phyloP scores from a whole-genome alignment of 1,140 invertebrate genomes.

The Calliopsis andreniformis region DNA sequence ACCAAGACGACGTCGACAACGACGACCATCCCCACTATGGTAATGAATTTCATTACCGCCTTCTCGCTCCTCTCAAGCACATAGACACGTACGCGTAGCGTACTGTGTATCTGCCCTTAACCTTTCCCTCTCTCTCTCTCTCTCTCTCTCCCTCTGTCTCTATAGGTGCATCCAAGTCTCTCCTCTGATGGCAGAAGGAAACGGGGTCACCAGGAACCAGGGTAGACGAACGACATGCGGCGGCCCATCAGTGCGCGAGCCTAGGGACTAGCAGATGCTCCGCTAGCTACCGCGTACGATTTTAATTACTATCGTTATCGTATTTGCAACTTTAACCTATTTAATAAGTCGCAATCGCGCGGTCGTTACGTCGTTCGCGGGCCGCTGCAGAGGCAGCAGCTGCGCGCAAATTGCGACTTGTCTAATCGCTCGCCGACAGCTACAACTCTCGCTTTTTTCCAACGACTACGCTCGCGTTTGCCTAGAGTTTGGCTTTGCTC shows the following conservation, averaged over 20 bases:
- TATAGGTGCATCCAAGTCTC: neutral
- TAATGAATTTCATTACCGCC: slow-evolving; percentile 75
- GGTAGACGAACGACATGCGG: slow-evolving; percentile 31
- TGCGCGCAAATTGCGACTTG: slow-evolving; percentile 23
- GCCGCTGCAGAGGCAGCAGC: slow-evolving; percentile 21
- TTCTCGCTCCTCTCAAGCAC: slow-evolving; percentile 11
- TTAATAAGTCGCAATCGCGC: slow-evolving; percentile 76
- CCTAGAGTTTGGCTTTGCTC: too few species aligned
- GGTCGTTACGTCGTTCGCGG: slow-evolving; percentile 19
- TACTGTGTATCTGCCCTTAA: neutral
- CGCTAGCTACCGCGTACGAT: slow-evolving; percentile 40
- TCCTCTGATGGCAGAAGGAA: neutral
- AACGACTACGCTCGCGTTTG: too few species aligned
- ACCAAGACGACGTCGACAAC: slow-evolving; percentile 39
- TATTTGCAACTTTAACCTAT: slow-evolving; percentile 78
- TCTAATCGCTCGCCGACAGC: slow-evolving; percentile 34
- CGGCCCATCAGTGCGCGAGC: slow-evolving; percentile 46
- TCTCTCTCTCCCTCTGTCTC: neutral
- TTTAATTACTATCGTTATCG: slow-evolving; percentile 78
- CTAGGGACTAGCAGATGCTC: slow-evolving; percentile 65
- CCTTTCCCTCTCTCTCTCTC: neutral
- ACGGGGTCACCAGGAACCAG: slow-evolving; percentile 33
- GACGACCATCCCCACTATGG: slow-evolving; percentile 40
- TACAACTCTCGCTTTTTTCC: too few species aligned
- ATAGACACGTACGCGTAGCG: neutral